A percentile compares a stretch with the other conserved stretches of the same genome.
phyloP scores from a whole-genome alignment of 2,797 vertebrate genomes.

The Chaetophractus vellerosus region DNA sequence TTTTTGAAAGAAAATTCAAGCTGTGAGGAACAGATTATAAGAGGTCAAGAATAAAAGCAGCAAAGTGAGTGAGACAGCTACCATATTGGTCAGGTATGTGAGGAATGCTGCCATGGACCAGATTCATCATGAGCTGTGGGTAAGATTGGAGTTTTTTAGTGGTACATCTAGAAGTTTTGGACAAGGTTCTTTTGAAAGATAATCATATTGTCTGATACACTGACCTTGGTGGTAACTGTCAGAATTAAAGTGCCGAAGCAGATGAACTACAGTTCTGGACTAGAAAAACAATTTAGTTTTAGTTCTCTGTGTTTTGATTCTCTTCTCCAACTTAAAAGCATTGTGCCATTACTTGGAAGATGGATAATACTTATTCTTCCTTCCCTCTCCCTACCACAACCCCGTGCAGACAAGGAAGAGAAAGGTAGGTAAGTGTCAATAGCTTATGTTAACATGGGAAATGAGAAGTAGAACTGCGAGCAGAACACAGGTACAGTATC shows the following conservation, averaged over 20 bases:
- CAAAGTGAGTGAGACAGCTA: neutral
- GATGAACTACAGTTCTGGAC: neutral
- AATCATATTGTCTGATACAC: neutral
- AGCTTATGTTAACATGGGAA: conserved; percentile 14
- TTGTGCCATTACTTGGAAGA: neutral
- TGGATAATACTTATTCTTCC: too few species aligned
- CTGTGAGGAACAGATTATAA: neutral
- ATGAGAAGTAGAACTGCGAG: neutral
- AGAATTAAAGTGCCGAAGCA: conserved; percentile 36
- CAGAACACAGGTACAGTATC: conserved; percentile 54
- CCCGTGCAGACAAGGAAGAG: neutral
- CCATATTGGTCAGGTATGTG: neutral
- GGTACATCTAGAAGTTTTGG: neutral
- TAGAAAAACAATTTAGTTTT: neutral
- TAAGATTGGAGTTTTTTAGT: neutral
- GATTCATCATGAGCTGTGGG: too few species aligned
- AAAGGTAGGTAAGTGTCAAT: neutral
- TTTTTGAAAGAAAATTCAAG: neutral
- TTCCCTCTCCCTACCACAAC: neutral
- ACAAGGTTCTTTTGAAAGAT: neutral
- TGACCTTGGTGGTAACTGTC: neutral
- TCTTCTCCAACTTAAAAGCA: neutral
- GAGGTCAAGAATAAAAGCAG: neutral
- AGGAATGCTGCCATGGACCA: neutral
- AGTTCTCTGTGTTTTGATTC: neutral